Evolutionary conservation across 2,797 vertebrate species (phyloP).

Genomic region (Bufotes viridis): DNA sequence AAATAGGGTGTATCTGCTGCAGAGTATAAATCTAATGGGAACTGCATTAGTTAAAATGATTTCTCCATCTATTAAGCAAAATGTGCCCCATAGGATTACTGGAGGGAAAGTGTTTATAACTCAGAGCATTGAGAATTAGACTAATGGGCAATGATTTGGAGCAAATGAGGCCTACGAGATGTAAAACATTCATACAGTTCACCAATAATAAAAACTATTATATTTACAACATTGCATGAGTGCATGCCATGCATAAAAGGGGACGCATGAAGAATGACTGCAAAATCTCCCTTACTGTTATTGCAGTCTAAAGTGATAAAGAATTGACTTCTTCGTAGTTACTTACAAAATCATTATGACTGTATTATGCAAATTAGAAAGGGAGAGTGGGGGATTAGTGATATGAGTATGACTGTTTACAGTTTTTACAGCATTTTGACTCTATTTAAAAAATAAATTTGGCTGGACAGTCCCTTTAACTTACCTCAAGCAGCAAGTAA

Average conservation of each 20-base stretch:
- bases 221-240: constrained; percentile 16
- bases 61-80: constrained; percentile 65
- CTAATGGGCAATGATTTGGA: constrained; percentile 63
- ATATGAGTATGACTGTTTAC: too few relatives aligned
- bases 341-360: background rate
- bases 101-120: constrained; percentile 67
- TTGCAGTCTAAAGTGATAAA: background rate
- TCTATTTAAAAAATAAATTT: too few relatives aligned
- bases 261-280: background rate
- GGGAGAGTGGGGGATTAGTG: too few relatives aligned
- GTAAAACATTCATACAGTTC: constrained; percentile 57
- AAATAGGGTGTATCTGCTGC: constrained; percentile 60
- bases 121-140: constrained; percentile 65
- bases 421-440: too few relatives aligned
- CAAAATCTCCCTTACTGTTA: background rate
- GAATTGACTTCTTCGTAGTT: background rate
- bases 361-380: background rate
- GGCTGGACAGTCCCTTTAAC: too few relatives aligned
- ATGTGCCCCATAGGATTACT: constrained; percentile 63
- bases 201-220: constrained; percentile 47
- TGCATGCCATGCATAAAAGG: background rate
- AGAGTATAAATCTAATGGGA: constrained; percentile 64
- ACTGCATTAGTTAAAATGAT: constrained; percentile 58
- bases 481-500: too few relatives aligned
- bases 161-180: constrained; percentile 65